Percentiles rank a stretch among this genome's conserved stretches.
Evolutionary conservation across 2,888 invertebrate genomes (phyloP).

Genomic region (Erebia ligea): DNA sequence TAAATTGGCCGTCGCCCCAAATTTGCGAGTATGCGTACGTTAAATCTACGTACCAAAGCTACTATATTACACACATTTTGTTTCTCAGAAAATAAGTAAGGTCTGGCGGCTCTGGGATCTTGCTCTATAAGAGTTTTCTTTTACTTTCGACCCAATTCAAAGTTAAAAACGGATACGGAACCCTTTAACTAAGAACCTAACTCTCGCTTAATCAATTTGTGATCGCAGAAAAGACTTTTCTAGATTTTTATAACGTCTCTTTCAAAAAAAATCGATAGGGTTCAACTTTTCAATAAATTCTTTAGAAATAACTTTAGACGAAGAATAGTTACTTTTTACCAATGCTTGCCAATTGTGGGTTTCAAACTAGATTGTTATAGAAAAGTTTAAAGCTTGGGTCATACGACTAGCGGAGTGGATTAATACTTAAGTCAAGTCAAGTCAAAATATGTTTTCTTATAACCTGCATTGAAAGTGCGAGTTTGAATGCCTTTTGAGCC

Average conservation of each 20-base stretch:
- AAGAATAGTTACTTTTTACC: constrained; percentile 25
- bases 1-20: no score
- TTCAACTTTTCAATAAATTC: constrained; percentile 37
- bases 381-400: not conserved
- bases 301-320: constrained; percentile 28
- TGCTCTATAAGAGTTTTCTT: not conserved
- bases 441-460: no score
- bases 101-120: no score
- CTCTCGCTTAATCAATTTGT: constrained; percentile 24
- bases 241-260: constrained; percentile 21
- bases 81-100: no score
- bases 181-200: constrained; percentile 24
- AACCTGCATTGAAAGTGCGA: no score
- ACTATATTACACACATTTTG: no score
- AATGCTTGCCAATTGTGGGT: constrained; percentile 11
- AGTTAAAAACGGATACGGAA: constrained; percentile 33
- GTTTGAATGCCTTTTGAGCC: no score
- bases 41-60: no score
- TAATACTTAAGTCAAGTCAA: not conserved
- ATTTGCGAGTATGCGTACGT: no score
- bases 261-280: constrained; percentile 31
- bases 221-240: constrained; percentile 36
- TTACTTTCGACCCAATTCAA: constrained; percentile 39
- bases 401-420: not conserved
- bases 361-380: constrained; percentile 10